Evolutionary conservation across 2,888 invertebrate species (phyloP), one percentile per base, ranked within the genome.

Genomic region (Villa cingulata): DNA sequence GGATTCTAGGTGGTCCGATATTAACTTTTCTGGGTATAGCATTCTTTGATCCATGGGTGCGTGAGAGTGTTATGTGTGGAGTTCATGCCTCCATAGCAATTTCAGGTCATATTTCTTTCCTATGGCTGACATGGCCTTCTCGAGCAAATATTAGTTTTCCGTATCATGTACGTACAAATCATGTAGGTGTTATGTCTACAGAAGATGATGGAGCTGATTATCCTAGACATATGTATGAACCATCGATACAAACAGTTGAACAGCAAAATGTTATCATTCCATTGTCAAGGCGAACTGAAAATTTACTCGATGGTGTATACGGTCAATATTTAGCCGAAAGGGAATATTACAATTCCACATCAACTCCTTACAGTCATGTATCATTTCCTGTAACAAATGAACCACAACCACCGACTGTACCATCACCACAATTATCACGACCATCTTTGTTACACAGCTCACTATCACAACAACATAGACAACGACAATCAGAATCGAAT

Each of bases 111-210:
- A 62, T 79, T 4, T 75, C 80, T 62, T 86, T 86, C 63, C 62
- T 85, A 71, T 67, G 85, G 49, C 63, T 91, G 48, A 90, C 90
- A 0, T 71, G 88, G 60, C 92, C 92, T 3, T 82, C 85, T 2
- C 81, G 84, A 50, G 86, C 87, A 0, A 91, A 91, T 62, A 83
- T 81, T 59, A 88, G 88, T 62, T 91, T 92, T 59, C 92, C 92
- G 0, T 92, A 86, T 64, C 91, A 92, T 63, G 88, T 91, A 27
- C 71, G 88, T 45, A 90, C 90, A 0, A 83, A 85, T 1, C 89
- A 90, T 70, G 81, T 83, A 27, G 81, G 81, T 2, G 73, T 80
- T 0, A 80, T 81, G 79, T 78, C 80, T 64, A 69, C 75, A 48
- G 43, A 37, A 15, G 57, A 60, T 37, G 53, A 60, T 51, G 54